phyloP scores from a whole-genome alignment of 2,888 invertebrate species.

The Tridacna crocea region DNA sequence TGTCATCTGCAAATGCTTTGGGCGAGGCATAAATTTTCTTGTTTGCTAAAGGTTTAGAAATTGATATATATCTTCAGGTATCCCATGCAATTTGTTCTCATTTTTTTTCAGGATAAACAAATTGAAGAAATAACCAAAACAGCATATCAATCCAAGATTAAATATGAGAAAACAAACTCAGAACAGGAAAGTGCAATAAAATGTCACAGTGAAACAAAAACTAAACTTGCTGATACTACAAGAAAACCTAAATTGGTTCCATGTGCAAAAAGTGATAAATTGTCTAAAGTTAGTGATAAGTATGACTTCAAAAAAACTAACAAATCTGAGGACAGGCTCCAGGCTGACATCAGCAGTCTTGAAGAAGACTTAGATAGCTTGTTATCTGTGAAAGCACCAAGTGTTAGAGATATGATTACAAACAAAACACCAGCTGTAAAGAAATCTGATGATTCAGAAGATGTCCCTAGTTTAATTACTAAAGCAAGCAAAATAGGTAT shows the following conservation, averaged over 20 bases:
- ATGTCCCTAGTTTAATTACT: not conserved
- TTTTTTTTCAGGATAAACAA: slow-evolving; percentile 43
- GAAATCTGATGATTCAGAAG: not conserved
- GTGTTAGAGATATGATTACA: not conserved
- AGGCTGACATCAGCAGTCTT: slow-evolving; percentile 1
- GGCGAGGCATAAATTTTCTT: too few relatives aligned
- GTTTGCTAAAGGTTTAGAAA: too few relatives aligned
- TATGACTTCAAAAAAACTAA: too few relatives aligned
- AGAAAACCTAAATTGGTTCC: not conserved
- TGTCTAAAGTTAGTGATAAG: not conserved
- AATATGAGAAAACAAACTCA: not conserved
- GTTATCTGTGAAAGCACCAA: not conserved
- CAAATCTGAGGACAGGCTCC: not conserved
- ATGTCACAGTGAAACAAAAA: not conserved
- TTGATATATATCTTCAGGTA: too few relatives aligned
- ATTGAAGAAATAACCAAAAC: slow-evolving; percentile 30
- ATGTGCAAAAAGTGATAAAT: not conserved
- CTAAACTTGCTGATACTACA: not conserved
- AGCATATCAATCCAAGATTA: not conserved
- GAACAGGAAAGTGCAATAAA: not conserved
- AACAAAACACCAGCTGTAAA: too few relatives aligned
- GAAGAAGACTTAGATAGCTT: slow-evolving; percentile 19
- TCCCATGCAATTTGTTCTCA: not conserved
- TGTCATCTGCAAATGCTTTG: too few relatives aligned
- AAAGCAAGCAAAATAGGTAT: not conserved